These are phyloP conservation scores for Anhinga anhinga DNA, from an alignment of 2,113 vertebrate species.

Conservation along the genomic window DNA sequence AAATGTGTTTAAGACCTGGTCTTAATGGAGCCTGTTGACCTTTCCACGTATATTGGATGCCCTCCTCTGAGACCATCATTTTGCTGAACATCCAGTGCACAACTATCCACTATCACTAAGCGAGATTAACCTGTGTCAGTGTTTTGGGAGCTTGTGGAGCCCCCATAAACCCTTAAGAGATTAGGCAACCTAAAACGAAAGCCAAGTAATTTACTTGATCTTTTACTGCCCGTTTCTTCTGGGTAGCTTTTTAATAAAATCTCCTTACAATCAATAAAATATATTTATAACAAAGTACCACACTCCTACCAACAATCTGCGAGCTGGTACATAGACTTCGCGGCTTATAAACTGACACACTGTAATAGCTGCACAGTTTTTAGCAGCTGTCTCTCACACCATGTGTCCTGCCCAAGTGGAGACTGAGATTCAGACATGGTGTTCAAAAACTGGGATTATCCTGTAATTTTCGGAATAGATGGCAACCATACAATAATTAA, in stretches of 20 bases:
- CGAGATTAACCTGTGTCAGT: neutral
- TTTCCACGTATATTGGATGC: neutral
- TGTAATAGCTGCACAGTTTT: slow-evolving; percentile 62
- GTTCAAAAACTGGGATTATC: slow-evolving; percentile 49
- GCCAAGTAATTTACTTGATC: slow-evolving; percentile 25
- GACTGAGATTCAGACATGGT: slow-evolving; percentile 34
- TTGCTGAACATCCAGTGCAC: neutral
- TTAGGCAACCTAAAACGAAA: neutral
- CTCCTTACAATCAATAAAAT: slow-evolving; percentile 59
- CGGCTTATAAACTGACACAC: slow-evolving; percentile 59
- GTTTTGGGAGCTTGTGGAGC: neutral
- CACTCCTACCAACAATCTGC: slow-evolving; percentile 63
- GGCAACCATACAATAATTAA: neutral
- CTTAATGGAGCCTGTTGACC: neutral
- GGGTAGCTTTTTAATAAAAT: slow-evolving; percentile 39
- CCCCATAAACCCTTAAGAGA: neutral
- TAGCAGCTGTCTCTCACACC: slow-evolving; percentile 68
- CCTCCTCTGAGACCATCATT: neutral
- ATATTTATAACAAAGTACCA: slow-evolving; percentile 58
- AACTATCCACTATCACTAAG: neutral
- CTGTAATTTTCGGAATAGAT: slow-evolving; percentile 33
- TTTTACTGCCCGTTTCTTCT: slow-evolving; percentile 39
- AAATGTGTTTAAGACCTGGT: neutral
- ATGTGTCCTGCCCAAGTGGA: slow-evolving; percentile 57
- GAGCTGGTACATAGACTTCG: slow-evolving; percentile 53